Evolutionary conservation across 2,797 vertebrate genomes (phyloP).

Genomic region (Sebastes kiyomatsui): DNA sequence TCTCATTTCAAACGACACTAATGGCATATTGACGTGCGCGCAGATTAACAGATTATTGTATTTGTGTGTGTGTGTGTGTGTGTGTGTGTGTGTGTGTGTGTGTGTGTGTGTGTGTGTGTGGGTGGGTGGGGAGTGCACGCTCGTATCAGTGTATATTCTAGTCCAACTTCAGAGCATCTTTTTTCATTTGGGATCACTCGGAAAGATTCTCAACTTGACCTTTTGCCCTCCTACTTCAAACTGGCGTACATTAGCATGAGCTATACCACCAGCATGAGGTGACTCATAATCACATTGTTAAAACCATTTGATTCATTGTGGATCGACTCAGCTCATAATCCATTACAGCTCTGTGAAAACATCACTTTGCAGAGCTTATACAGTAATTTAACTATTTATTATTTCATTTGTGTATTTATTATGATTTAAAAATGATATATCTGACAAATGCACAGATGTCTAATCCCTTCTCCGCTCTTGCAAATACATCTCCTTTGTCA

Average conservation of each 20-base stretch:
- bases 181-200: conserved; percentile 12
- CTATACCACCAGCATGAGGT: background rate
- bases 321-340: background rate
- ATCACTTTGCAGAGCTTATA: background rate
- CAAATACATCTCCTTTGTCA: conserved; percentile 5
- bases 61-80: conserved; percentile 2
- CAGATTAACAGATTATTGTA: conserved; percentile 65
- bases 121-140: background rate
- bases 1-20: conserved; percentile 49
- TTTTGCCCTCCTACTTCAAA: conserved; percentile 6
- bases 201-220: background rate
- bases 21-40: conserved; percentile 58
- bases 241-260: background rate
- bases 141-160: conserved; percentile 14
- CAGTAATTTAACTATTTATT: background rate
- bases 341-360: background rate
- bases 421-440: background rate
- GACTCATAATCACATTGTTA: background rate
- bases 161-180: conserved; percentile 28
- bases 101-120: background rate
- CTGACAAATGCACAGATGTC: background rate
- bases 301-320: background rate
- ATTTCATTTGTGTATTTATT: background rate
- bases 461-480: background rate
- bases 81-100: no score